Evolutionary conservation across 2,797 vertebrate species (phyloP).

Genomic region (Tympanoctomys barrerae): DNA sequence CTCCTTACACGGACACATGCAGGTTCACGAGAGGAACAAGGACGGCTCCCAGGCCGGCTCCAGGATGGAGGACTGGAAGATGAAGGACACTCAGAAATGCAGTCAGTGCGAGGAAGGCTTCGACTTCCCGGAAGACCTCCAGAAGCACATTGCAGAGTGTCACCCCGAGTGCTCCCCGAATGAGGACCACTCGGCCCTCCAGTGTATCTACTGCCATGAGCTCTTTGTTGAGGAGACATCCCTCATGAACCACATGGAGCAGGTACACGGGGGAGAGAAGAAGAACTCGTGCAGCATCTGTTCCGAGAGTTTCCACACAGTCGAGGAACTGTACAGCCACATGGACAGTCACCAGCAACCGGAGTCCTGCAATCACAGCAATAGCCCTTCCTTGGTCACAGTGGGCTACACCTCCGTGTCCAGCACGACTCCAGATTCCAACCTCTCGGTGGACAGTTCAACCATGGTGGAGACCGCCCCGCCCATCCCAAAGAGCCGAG

Average conservation of each 20-base stretch:
- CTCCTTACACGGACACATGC: constrained; percentile 99
- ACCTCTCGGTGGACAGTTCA: constrained; percentile 98
- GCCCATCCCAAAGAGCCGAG: constrained; percentile 94
- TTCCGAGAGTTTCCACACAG: constrained; percentile 96
- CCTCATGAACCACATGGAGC: constrained; percentile 97
- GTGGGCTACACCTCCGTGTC: constrained; percentile 99
- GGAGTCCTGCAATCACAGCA: constrained; percentile 98
- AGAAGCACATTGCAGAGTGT: constrained; percentile 98
- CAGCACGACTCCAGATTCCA: constrained; percentile 99
- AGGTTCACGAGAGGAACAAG: constrained; percentile 98
- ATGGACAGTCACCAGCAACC: constrained; percentile 99
- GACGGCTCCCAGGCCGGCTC: constrained; percentile 93
- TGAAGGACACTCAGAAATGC: constrained; percentile 98
- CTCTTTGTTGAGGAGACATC: constrained; percentile 96
- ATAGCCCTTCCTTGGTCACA: constrained; percentile 97
- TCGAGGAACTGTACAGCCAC: constrained; percentile 98
- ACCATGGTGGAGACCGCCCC: constrained; percentile 96
- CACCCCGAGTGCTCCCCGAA: constrained; percentile 98
- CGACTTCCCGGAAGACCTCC: constrained; percentile 98
- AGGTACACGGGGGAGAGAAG: constrained; percentile 94
- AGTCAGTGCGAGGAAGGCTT: constrained; percentile 99
- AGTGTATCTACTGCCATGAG: constrained; percentile 98
- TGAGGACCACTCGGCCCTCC: constrained; percentile 95
- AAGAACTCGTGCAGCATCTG: constrained; percentile 97
- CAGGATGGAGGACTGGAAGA: constrained; percentile 96